Evolutionary conservation across 2,797 vertebrate genomes (phyloP).

Genomic region (Lepidocolaptes lacrymiger): DNA sequence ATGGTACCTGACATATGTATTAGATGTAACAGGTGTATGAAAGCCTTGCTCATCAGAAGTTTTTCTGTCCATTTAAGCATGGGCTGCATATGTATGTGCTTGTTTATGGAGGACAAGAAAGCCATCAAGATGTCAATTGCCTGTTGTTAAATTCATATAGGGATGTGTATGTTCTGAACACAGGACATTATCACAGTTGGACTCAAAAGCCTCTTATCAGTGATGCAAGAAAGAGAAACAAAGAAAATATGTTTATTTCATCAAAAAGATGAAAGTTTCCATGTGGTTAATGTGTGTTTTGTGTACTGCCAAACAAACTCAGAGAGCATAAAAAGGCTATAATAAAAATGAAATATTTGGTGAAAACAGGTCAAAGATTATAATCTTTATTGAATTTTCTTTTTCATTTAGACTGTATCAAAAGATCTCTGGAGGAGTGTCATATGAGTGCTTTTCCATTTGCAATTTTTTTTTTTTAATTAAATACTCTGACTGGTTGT

Average conservation of each 20-base stretch:
- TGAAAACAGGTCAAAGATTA: conserved; percentile 4
- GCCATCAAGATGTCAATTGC: conserved; percentile 15
- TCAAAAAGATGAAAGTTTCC: conserved; percentile 14
- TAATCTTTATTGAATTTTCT: conserved; percentile 29
- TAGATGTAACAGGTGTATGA: neutral
- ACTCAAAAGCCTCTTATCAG: conserved; percentile 46
- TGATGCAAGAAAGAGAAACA: conserved; percentile 35
- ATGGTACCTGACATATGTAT: conserved; percentile 31
- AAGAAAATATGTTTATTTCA: conserved; percentile 46
- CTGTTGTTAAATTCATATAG: conserved; percentile 49
- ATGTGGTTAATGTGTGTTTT: conserved; percentile 28
- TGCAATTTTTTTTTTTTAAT: conserved; percentile 38
- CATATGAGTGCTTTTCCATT: conserved; percentile 7
- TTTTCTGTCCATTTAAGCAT: conserved; percentile 11
- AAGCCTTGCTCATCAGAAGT: neutral
- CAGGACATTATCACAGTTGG: conserved; percentile 63
- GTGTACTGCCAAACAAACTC: conserved; percentile 7
- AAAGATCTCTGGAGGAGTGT: neutral
- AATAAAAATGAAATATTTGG: conserved; percentile 34
- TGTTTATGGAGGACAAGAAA: conserved; percentile 47
- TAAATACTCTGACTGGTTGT: conserved; percentile 8
- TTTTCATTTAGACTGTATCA: conserved; percentile 46
- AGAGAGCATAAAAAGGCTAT: conserved; percentile 11
- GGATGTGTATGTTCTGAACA: conserved; percentile 1
- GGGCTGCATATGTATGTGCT: neutral